These are phyloP conservation scores for Danio choprae DNA, from an alignment of 2,797 vertebrate genomes.

Conservation along the genomic window DNA sequence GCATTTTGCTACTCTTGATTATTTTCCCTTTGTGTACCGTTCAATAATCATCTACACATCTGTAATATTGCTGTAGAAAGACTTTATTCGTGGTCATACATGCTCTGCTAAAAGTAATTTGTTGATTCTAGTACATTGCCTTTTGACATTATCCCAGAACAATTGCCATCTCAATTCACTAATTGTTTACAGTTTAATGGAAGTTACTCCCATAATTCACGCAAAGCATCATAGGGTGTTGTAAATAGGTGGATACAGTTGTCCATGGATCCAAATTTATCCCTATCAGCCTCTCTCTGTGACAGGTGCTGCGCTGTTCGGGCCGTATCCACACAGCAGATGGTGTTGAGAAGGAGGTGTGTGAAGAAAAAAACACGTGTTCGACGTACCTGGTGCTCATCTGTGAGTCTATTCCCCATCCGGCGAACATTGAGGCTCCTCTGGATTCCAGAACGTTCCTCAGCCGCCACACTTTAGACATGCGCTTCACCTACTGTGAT, in stretches of 20 bases:
- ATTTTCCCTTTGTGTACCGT: no score
- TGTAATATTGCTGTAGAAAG: no score
- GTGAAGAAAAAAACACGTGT: constrained; percentile 66
- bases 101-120: no score
- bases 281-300: constrained; percentile 27
- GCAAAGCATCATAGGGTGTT: no score
- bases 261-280: constrained; percentile 13
- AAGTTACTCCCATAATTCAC: no score
- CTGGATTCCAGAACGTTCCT: constrained; percentile 98
- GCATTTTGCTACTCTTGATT: no score
- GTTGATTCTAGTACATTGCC: no score
- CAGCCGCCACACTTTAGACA: constrained; percentile 97
- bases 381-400: constrained; percentile 93
- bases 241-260: neutral
- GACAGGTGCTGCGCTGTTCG: constrained; percentile 93
- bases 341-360: constrained; percentile 27
- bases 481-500: constrained; percentile 99
- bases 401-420: constrained; percentile 97
- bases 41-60: no score
- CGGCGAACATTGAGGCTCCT: constrained; percentile 97
- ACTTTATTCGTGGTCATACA: no score
- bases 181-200: no score
- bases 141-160: no score
- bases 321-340: constrained; percentile 90
- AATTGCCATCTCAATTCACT: no score